Percentiles rank a stretch among this genome's conserved stretches.
Evolutionary conservation across 1,140 invertebrate species (phyloP).

Genomic region (Bilobella aurantiaca): DNA sequence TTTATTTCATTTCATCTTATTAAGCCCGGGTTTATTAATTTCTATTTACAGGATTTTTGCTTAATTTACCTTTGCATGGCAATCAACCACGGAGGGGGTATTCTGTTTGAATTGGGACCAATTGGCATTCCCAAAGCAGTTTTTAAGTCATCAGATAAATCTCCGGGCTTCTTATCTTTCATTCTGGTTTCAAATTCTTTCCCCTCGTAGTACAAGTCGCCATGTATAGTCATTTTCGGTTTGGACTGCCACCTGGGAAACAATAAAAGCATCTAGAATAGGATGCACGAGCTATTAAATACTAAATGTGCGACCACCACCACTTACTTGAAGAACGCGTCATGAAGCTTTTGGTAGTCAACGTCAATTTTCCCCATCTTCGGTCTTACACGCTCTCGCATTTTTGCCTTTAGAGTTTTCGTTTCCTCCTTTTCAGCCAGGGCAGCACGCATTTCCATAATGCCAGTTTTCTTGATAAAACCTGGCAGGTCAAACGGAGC

Average conservation of each 20-base stretch:
- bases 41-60: neutral
- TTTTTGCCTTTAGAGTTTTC: slow-evolving; percentile 94
- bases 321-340: slow-evolving; percentile 90
- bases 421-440: slow-evolving; percentile 96
- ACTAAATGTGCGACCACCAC: neutral
- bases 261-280: neutral
- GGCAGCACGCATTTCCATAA: slow-evolving; percentile 98
- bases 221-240: slow-evolving; percentile 96
- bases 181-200: slow-evolving; percentile 98
- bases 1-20: neutral
- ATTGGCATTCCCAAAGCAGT: slow-evolving; percentile 98
- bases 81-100: slow-evolving; percentile 98
- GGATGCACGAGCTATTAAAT: neutral
- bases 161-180: slow-evolving; percentile 97
- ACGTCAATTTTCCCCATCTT: slow-evolving; percentile 99
- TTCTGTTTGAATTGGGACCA: slow-evolving; percentile 73
- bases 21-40: neutral
- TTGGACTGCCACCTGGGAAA: slow-evolving; percentile 88
- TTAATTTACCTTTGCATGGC: slow-evolving; percentile 78
- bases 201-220: slow-evolving; percentile 99
- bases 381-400: slow-evolving; percentile 90
- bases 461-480: slow-evolving; percentile 97
- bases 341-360: slow-evolving; percentile 98
- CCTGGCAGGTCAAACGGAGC: slow-evolving; percentile 96
- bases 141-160: slow-evolving; percentile 86